Conservation (phyloP, 92 coral and sea anemone genomes). For the Phymanthus crucifer region DNA sequence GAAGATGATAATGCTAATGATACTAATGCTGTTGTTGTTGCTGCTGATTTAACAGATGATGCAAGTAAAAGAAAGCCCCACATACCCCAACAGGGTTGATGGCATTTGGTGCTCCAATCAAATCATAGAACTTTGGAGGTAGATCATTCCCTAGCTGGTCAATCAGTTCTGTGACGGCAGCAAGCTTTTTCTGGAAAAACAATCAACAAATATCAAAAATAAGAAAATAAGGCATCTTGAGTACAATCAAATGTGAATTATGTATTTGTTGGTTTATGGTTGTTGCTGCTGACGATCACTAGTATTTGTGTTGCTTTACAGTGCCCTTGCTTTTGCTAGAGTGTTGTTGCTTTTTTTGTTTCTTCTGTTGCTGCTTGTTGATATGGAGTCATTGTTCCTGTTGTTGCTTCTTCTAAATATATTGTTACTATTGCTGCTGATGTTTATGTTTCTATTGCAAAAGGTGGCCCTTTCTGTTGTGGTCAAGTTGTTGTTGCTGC, state of each 20-base stretch:
- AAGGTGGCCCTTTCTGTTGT: too few species aligned
- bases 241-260: too few species aligned
- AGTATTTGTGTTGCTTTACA: too few species aligned
- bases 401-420: too few species aligned
- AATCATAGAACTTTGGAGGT: constrained; percentile 79
- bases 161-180: constrained; percentile 46
- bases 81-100: constrained; percentile 49
- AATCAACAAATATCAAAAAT: neutral
- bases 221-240: neutral
- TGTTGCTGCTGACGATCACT: too few species aligned
- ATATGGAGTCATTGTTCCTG: too few species aligned
- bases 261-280: too few species aligned
- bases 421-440: too few species aligned
- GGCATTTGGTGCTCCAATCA: constrained; percentile 53
- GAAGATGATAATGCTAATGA: too few species aligned
- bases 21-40: neutral
- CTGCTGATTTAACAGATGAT: neutral
- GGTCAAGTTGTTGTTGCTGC: neutral
- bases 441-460: neutral
- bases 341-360: too few species aligned
- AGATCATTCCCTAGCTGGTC: constrained; percentile 55
- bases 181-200: constrained; percentile 48
- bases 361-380: too few species aligned
- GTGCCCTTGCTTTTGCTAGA: too few species aligned
- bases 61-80: neutral